Conservation (phyloP, 2,113 vertebrate genomes). For the Pseudopodoces humilis region DNA sequence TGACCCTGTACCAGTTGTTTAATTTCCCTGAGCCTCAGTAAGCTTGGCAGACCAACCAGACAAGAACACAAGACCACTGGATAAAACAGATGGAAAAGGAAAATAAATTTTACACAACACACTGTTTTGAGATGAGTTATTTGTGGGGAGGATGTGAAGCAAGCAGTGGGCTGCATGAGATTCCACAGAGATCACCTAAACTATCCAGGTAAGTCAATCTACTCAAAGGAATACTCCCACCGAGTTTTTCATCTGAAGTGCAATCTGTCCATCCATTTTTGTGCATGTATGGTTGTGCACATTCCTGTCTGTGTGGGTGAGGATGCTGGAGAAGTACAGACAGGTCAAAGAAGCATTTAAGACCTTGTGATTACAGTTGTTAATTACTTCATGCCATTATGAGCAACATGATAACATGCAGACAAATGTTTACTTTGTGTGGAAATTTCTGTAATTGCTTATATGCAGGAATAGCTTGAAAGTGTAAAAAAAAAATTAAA, state of each 20-base stretch:
- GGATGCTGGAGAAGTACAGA: background rate
- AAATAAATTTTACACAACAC: background rate
- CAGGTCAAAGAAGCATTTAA: background rate
- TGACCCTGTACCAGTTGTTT: background rate
- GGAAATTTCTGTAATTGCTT: background rate
- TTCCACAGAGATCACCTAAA: background rate
- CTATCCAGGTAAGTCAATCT: background rate
- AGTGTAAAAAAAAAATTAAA: background rate
- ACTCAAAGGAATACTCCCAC: background rate
- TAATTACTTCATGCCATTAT: background rate
- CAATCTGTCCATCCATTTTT: background rate
- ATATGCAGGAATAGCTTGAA: background rate
- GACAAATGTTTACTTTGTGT: background rate
- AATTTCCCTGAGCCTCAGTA: background rate
- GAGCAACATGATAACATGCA: background rate
- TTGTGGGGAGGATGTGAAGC: background rate
- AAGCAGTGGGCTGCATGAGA: background rate
- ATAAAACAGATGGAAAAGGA: background rate
- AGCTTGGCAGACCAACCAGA: background rate
- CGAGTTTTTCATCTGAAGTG: background rate
- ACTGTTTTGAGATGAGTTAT: background rate
- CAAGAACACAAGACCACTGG: background rate
- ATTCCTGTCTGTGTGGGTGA: background rate
- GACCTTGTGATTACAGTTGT: background rate
- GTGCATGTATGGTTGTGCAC: background rate